Percentiles rank a stretch among this genome's conserved stretches.
These are phyloP conservation scores for Nothura maculosa DNA, from an alignment of 2,797 vertebrate species.

Conservation along the genomic window DNA sequence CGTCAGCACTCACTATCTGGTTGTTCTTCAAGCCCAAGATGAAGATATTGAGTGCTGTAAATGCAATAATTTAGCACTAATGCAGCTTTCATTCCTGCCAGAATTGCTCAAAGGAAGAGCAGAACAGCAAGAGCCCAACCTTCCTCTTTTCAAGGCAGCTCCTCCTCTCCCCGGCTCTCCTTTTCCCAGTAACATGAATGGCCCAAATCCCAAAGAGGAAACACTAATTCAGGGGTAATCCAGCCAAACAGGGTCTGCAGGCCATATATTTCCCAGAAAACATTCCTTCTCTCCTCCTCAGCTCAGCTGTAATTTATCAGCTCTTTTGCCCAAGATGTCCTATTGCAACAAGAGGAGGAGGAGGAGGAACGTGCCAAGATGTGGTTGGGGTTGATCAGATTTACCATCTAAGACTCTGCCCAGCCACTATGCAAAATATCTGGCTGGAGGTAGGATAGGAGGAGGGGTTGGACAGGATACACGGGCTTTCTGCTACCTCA, in stretches of 20 bases:
- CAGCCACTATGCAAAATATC: not conserved
- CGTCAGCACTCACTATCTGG: fast-evolving
- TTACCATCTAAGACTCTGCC: not conserved
- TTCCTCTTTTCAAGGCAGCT: not conserved
- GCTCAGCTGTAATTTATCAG: not conserved
- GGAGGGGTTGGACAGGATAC: too few relatives aligned
- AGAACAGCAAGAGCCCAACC: not conserved
- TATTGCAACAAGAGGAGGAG: not conserved
- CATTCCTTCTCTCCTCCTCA: not conserved
- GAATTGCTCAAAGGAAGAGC: not conserved
- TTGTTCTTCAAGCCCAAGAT: not conserved
- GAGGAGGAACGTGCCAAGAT: not conserved
- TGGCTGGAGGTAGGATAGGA: not conserved
- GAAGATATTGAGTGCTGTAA: fast-evolving
- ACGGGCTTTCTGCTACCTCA: not conserved
- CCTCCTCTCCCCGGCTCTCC: not conserved
- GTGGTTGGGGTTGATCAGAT: not conserved
- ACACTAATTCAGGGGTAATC: not conserved
- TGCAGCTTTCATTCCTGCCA: not conserved
- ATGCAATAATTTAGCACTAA: not conserved
- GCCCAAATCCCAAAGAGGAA: not conserved
- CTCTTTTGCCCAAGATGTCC: not conserved
- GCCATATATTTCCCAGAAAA: not conserved
- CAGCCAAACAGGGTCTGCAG: fast-evolving
- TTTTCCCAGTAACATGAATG: not conserved